Evolutionary conservation across 2,888 invertebrate genomes (phyloP).

Genomic region (Lomographa bimaculata): DNA sequence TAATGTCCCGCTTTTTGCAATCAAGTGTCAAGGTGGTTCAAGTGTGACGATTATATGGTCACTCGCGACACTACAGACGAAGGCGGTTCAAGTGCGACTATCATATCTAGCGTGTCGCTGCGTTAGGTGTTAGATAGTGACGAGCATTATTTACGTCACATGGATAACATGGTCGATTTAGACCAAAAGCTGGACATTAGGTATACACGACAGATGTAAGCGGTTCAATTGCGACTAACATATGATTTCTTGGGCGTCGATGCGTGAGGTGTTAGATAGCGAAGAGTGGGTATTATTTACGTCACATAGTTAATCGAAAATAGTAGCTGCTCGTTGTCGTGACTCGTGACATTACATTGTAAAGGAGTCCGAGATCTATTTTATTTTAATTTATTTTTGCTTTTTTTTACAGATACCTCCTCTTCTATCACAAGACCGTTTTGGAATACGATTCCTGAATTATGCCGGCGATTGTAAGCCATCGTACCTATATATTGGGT

Average conservation of each 20-base stretch:
- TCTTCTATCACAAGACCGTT: conserved; percentile 98
- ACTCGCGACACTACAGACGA: conserved; percentile 95
- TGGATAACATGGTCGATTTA: too few species aligned
- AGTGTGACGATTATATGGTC: conserved; percentile 98
- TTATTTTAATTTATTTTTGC: conserved; percentile 24
- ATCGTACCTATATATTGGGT: too few species aligned
- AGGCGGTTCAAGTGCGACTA: conserved; percentile 99
- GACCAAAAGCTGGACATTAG: too few species aligned
- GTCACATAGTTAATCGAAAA: too few species aligned
- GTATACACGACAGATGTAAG: conserved; percentile 97
- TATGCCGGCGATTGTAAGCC: conserved; percentile 16
- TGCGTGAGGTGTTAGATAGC: conserved; percentile 96
- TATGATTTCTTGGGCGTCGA: conserved; percentile 93
- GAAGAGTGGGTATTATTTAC: conserved; percentile 90
- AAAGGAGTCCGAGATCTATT: too few species aligned
- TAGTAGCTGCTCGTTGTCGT: too few species aligned
- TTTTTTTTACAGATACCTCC: conserved; percentile 89
- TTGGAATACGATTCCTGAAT: conserved; percentile 88
- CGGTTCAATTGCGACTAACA: conserved; percentile 99
- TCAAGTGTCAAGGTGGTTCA: conserved; percentile 98
- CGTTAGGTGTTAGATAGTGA: conserved; percentile 97
- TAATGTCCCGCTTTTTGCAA: conserved; percentile 99
- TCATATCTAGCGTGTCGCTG: conserved; percentile 93
- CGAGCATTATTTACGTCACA: conserved; percentile 85
- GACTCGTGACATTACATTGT: too few species aligned